phyloP scores from a whole-genome alignment of 2,113 vertebrate species.

The Zootoca vivipara region DNA sequence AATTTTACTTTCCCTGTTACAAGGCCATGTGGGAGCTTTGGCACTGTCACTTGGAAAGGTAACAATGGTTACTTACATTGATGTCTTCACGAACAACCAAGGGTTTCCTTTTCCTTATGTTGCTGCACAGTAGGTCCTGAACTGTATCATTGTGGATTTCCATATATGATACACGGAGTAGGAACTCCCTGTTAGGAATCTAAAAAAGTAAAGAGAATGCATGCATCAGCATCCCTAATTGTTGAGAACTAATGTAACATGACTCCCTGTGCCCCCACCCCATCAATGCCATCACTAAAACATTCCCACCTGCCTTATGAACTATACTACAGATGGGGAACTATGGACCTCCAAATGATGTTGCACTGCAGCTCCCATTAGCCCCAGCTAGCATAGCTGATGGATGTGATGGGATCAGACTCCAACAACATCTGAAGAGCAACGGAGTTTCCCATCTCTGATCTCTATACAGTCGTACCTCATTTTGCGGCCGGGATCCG shows the following conservation, averaged over 20 bases:
- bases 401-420: neutral
- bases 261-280: neutral
- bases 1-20: neutral
- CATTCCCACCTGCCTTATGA: neutral
- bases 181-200: constrained; percentile 93
- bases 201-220: constrained; percentile 45
- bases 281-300: neutral
- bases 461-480: neutral
- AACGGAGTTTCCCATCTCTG: neutral
- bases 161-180: constrained; percentile 95
- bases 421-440: neutral
- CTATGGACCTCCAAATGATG: neutral
- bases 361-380: neutral
- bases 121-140: constrained; percentile 89
- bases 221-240: neutral
- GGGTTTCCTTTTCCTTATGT: constrained; percentile 87
- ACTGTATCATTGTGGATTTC: constrained; percentile 98
- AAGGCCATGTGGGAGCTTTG: neutral
- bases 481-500: too few species aligned
- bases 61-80: constrained; percentile 78
- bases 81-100: constrained; percentile 90
- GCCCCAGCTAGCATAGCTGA: too few species aligned
- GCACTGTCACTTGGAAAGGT: neutral
- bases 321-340: neutral
- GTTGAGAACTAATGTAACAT: neutral